Evolutionary conservation across 2,113 vertebrate genomes (phyloP).

Genomic region (Pipa parva): DNA sequence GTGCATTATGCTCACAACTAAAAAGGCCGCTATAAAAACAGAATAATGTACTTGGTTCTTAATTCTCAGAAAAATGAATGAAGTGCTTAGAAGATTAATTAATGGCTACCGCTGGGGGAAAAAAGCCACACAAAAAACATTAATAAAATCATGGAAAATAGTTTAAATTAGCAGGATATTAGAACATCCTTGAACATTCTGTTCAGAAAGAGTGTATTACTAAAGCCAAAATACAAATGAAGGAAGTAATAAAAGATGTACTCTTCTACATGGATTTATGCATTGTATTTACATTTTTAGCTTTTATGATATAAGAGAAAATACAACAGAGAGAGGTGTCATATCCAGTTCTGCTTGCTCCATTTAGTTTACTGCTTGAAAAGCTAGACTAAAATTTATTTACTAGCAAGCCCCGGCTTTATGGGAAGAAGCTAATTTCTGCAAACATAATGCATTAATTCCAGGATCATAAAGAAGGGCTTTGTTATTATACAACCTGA

Average conservation of each 20-base stretch:
- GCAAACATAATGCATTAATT: conserved; percentile 41
- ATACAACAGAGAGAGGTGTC: conserved; percentile 20
- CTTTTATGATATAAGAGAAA: conserved; percentile 19
- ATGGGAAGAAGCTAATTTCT: conserved; percentile 42
- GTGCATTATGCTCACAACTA: conserved; percentile 34
- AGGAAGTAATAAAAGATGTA: neutral
- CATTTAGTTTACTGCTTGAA: conserved; percentile 37
- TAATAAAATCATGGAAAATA: conserved; percentile 21
- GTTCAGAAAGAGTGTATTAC: no score
- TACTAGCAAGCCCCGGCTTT: conserved; percentile 21
- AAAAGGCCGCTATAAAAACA: conserved; percentile 41
- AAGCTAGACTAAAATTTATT: conserved; percentile 35
- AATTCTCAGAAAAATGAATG: conserved; percentile 35
- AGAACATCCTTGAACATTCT: neutral
- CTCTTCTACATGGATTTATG: conserved; percentile 23
- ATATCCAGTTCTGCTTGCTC: conserved; percentile 35
- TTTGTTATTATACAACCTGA: conserved; percentile 39
- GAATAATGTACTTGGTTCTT: conserved; percentile 38
- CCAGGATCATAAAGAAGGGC: conserved; percentile 30
- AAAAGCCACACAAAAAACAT: conserved; percentile 43
- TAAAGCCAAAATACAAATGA: conserved; percentile 6
- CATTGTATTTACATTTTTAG: conserved; percentile 32
- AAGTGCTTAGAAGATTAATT: conserved; percentile 38
- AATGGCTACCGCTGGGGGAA: conserved; percentile 35
- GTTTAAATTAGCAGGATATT: neutral